Base-by-base conservation (phyloP, 2,888 invertebrate genomes). In the Brenthis hecate region DNA sequence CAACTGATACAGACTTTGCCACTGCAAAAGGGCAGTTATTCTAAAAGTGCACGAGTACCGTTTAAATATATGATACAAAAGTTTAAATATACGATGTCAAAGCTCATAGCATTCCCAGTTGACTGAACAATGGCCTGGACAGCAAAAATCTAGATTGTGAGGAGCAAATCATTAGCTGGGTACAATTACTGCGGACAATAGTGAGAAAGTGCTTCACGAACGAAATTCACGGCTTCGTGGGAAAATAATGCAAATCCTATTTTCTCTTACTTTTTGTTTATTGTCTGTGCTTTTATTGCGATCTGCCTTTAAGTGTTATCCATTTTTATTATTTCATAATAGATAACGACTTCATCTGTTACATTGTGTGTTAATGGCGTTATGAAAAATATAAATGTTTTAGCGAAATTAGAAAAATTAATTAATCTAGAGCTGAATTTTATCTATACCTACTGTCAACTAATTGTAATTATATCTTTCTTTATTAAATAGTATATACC, bases 141-240 rank as follows among this genome's bases (percentile, higher is more conserved):
- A 74, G 74, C 76, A 76, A 76, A 77, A 76, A 74, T 81, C 73
- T 73, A 83, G 84, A 86, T 85, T 83, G 77, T 69, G 76, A 77
- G 75, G 81, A 81, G 80, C 81, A 78, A 82, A 84, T 85, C 83
- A 86, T 86, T 86, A 86, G 78, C 82, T 79, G 80, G 77, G 76
- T 79, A 81, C 85, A 84, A 87, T 88, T 85, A 87, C 81, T 78
- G 73, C 75, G 78, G 75, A 90, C 89, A 91, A 91, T 90, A 78
- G 86, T 90, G 90, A 80, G 90, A 90, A 88, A 82, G 76, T 77
- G 75, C 78, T 76, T 78, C 76, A 78, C 84, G 83, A 87, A 85
- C 81, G 82, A 86, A 86, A 84, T 85, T 83, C 79, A 80, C 81
- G 78, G 75, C 76, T 75, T 70, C 82, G 78, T 85, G 87, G 85